Conservation (phyloP, 92 coral and sea anemone genomes). For the Palythoa heliodiscus region DNA sequence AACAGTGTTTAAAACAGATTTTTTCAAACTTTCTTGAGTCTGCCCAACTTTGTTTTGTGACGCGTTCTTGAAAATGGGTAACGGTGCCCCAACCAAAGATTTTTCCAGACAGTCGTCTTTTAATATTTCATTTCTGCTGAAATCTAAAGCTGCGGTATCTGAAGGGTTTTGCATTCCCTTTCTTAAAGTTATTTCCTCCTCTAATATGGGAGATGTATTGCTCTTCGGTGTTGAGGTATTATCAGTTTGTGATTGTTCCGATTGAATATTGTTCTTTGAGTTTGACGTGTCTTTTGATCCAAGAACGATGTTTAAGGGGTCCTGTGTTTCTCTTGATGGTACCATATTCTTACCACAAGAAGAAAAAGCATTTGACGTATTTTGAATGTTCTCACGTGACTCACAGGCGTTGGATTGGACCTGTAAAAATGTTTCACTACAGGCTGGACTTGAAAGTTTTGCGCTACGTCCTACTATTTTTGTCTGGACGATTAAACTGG, state of each 20-base stretch:
- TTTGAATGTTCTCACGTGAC: neutral
- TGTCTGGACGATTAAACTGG: neutral
- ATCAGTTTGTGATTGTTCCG: neutral
- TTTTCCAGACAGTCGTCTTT: neutral
- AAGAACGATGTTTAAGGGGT: neutral
- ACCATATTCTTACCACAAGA: neutral
- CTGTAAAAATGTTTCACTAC: neutral
- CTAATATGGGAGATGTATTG: too few species aligned
- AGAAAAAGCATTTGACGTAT: neutral
- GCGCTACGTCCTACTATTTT: neutral
- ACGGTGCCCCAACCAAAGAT: neutral
- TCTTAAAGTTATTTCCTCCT: neutral
- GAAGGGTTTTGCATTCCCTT: neutral
- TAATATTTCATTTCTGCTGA: neutral
- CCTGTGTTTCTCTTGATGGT: neutral
- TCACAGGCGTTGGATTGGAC: neutral
- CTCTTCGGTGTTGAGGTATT: neutral
- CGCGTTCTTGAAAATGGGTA: neutral
- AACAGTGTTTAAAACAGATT: slow-evolving; percentile 12
- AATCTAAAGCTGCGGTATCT: neutral
- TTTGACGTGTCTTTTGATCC: neutral
- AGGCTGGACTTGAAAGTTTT: neutral
- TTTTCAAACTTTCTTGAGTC: neutral
- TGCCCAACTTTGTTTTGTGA: neutral
- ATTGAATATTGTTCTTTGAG: neutral